phyloP scores from a whole-genome alignment of 2,113 vertebrate species.

The Xenotilapia leptura region DNA sequence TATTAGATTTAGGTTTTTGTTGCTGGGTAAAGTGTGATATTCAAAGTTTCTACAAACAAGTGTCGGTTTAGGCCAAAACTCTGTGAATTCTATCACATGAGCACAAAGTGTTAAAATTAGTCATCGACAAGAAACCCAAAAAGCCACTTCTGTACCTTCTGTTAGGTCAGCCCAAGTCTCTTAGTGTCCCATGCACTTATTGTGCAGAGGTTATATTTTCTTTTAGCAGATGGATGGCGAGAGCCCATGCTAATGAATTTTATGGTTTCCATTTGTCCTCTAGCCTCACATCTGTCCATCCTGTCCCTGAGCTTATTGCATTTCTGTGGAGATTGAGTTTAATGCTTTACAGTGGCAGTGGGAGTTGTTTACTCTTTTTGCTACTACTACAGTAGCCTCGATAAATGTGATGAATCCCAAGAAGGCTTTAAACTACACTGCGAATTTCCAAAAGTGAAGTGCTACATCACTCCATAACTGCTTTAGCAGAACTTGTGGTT shows the following conservation, averaged over 20 bases:
- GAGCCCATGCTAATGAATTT: background rate
- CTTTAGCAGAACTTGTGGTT: background rate
- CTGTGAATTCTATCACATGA: background rate
- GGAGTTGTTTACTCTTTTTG: background rate
- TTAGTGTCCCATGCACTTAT: background rate
- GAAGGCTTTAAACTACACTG: background rate
- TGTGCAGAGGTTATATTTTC: background rate
- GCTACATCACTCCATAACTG: background rate
- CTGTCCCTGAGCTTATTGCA: background rate
- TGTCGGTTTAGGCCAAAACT: background rate
- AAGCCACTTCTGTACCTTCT: background rate
- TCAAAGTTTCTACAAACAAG: background rate
- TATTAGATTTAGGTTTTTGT: background rate
- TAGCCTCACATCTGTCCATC: constrained; percentile 17
- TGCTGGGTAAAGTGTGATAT: background rate
- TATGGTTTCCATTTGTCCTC: background rate
- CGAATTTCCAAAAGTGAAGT: background rate
- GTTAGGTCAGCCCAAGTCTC: background rate
- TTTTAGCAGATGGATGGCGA: background rate
- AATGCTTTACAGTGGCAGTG: background rate
- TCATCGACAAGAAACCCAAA: background rate
- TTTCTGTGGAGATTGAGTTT: background rate
- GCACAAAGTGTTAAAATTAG: background rate
- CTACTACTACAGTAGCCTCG: background rate
- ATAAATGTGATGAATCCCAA: background rate